Conservation (phyloP, 2,888 invertebrate species). For the Cataglyphis cursor region DNA sequence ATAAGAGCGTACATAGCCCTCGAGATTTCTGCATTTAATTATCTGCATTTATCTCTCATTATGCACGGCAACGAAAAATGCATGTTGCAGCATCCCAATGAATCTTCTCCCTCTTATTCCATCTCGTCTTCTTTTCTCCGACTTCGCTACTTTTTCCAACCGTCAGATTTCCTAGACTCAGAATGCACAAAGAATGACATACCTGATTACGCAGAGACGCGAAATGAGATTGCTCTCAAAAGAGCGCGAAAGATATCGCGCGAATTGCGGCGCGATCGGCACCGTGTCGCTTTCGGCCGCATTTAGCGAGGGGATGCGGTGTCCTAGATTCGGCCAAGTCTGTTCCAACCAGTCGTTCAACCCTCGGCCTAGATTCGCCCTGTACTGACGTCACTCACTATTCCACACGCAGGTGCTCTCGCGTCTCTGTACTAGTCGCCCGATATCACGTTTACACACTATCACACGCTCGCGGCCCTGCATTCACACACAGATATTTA, state of each 20-base stretch:
- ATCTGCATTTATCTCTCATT: neutral
- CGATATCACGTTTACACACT: slow-evolving; percentile 44
- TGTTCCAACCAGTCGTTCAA: slow-evolving; percentile 85
- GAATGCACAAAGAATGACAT: neutral
- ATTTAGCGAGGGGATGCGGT: slow-evolving; percentile 78
- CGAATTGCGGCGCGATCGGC: slow-evolving; percentile 26
- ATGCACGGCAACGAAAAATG: neutral
- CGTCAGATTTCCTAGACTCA: neutral
- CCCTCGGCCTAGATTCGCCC: slow-evolving; percentile 84
- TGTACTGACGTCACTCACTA: slow-evolving; percentile 82
- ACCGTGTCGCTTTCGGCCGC: slow-evolving; percentile 69
- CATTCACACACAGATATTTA: slow-evolving; percentile 33
- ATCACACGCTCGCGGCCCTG: slow-evolving; percentile 34
- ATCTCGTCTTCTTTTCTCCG: neutral
- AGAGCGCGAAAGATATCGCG: neutral
- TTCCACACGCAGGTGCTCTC: slow-evolving; percentile 62
- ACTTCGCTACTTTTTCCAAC: neutral
- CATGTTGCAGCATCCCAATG: neutral
- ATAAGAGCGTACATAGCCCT: neutral
- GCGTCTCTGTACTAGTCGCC: slow-evolving; percentile 32
- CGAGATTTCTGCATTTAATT: neutral
- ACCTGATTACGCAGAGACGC: neutral
- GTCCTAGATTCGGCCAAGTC: slow-evolving; percentile 82
- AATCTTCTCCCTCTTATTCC: neutral
- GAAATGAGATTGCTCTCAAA: neutral